A percentile compares a stretch with the other conserved stretches of the same genome.
Evolutionary conservation across 92 coral and sea anemone species (phyloP).

Genomic region (Parazoanthus swiftii): DNA sequence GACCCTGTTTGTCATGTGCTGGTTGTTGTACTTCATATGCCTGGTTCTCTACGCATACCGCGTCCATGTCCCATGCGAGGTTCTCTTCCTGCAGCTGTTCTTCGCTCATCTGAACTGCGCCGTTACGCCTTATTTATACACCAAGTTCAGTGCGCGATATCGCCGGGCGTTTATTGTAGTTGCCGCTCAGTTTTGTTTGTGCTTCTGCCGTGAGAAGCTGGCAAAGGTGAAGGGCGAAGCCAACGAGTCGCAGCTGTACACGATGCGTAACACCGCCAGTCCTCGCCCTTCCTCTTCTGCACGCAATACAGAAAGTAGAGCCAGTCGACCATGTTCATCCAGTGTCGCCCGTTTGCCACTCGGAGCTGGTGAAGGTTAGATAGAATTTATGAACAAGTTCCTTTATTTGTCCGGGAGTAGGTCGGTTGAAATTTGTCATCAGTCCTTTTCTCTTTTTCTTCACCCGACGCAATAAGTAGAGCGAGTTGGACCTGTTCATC

Average conservation of each 20-base stretch:
- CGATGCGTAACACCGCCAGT: not conserved
- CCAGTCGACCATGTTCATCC: not conserved
- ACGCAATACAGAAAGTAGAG: not conserved
- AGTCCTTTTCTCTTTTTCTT: not conserved
- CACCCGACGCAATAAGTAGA: not conserved
- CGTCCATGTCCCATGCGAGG: slow-evolving; percentile 47
- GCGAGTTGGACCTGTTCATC: not conserved
- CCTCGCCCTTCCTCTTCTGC: not conserved
- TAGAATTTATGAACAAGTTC: too few relatives aligned
- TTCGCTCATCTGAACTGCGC: slow-evolving; percentile 66
- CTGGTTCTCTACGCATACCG: slow-evolving; percentile 50
- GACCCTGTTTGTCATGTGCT: slow-evolving; percentile 55
- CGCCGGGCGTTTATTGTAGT: slow-evolving; percentile 28
- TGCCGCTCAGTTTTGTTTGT: not conserved
- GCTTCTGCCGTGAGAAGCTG: not conserved
- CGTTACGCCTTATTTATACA: slow-evolving; percentile 57
- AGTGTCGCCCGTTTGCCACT: not conserved
- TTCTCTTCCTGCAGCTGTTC: slow-evolving; percentile 56
- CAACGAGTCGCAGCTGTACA: slow-evolving; percentile 17
- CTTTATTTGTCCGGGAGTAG: too few relatives aligned
- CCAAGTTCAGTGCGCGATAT: slow-evolving; percentile 62
- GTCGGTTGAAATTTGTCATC: too few relatives aligned
- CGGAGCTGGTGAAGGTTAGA: not conserved
- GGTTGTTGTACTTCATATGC: slow-evolving; percentile 63
- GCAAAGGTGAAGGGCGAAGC: not conserved